Evolutionary conservation across 2,113 vertebrate genomes (phyloP).

Genomic region (Sceloporus tristichus): DNA sequence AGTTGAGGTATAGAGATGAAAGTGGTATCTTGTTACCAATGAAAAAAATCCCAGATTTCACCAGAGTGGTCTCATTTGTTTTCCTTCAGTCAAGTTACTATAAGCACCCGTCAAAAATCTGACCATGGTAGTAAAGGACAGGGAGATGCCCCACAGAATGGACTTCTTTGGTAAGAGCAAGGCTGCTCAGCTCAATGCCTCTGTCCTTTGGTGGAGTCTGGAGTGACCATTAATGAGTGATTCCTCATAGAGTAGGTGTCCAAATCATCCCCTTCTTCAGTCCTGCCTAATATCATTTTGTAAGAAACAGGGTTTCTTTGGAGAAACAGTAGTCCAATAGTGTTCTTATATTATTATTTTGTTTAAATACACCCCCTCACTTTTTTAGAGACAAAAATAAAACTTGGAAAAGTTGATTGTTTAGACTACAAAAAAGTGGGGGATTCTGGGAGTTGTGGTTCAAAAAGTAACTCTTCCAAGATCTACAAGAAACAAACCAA

Average conservation of each 20-base stretch:
- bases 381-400: neutral
- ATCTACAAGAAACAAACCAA: neutral
- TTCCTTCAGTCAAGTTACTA: neutral
- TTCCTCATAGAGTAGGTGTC: neutral
- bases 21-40: neutral
- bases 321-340: neutral
- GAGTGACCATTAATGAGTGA: neutral
- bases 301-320: neutral
- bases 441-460: too few relatives aligned
- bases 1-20: neutral
- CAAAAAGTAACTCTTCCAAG: too few relatives aligned
- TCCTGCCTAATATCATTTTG: neutral
- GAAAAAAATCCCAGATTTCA: neutral
- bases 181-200: neutral
- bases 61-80: neutral
- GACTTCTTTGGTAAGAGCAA: neutral
- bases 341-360: neutral
- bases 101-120: neutral
- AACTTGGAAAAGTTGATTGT: neutral
- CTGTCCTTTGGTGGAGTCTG: neutral
- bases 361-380: too few relatives aligned
- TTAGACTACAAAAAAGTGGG: neutral
- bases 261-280: neutral
- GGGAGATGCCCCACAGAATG: neutral
- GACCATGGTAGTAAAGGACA: neutral